Conservation (phyloP, 2,113 vertebrate species). For the Ptychochromis oligacanthus region DNA sequence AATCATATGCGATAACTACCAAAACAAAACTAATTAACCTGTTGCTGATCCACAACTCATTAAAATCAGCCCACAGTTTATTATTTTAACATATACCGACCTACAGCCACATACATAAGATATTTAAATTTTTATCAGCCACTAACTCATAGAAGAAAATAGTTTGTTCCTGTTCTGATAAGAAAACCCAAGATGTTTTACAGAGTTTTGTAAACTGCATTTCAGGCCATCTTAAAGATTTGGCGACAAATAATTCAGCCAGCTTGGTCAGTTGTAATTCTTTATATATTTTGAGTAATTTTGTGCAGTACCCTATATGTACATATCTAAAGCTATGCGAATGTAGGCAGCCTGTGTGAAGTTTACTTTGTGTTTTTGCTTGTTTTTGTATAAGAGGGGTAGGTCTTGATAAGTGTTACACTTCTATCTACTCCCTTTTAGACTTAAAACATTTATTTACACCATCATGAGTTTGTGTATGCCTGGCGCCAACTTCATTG, state of each 20-base stretch:
- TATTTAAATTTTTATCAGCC: not conserved
- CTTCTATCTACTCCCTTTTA: too few species aligned
- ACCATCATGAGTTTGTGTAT: too few species aligned
- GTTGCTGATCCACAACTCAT: conserved; percentile 49
- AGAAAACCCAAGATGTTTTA: not conserved
- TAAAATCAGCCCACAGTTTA: not conserved
- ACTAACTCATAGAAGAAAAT: not conserved
- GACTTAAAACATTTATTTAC: too few species aligned
- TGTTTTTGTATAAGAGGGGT: too few species aligned
- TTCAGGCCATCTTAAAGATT: not conserved
- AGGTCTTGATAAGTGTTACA: too few species aligned
- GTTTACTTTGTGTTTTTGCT: too few species aligned
- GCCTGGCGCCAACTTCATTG: too few species aligned
- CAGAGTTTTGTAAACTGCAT: not conserved
- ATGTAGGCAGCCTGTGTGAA: too few species aligned
- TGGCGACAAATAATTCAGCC: not conserved
- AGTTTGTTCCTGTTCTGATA: not conserved
- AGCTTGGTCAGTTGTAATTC: not conserved
- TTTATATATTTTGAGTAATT: not conserved
- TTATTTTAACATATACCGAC: not conserved
- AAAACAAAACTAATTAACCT: conserved; percentile 51
- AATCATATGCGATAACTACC: not conserved
- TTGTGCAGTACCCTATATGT: not conserved
- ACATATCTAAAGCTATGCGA: too few species aligned
- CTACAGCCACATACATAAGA: not conserved